These are phyloP conservation scores for Papilio glaucus DNA, from an alignment of 1,140 invertebrate genomes.

Conservation along the genomic window DNA sequence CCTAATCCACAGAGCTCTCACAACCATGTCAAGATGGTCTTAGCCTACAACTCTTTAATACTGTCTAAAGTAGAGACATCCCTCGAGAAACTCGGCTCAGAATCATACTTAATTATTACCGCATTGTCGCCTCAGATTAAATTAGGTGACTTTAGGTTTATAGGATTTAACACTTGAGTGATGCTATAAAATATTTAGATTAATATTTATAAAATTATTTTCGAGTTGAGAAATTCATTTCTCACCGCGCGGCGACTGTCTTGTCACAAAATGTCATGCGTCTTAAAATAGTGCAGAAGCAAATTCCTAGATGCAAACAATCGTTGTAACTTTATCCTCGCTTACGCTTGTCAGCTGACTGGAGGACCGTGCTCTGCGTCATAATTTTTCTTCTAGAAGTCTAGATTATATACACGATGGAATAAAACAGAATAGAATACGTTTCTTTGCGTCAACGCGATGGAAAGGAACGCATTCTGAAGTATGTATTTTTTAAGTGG, in stretches of 20 bases:
- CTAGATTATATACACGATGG: background rate
- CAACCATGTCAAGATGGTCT: no score
- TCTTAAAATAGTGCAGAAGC: constrained; percentile 6
- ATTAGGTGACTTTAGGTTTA: no score
- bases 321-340: constrained; percentile 13
- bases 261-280: constrained; percentile 13
- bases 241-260: background rate
- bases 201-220: no score
- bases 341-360: constrained; percentile 6
- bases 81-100: no score
- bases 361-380: background rate
- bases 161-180: no score
- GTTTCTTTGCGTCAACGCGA: background rate
- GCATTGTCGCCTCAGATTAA: no score
- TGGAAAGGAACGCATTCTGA: background rate
- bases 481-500: no score
- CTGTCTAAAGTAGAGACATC: no score
- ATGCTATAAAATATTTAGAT: no score
- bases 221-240: background rate
- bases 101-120: no score
- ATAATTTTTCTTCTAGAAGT: background rate
- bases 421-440: background rate
- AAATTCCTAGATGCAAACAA: constrained; percentile 14
- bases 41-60: no score
- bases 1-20: no score